Evolutionary conservation across 2,888 invertebrate genomes (phyloP), one percentile per base, ranked within the genome.

Genomic region (Neuroscelio doddi): DNA sequence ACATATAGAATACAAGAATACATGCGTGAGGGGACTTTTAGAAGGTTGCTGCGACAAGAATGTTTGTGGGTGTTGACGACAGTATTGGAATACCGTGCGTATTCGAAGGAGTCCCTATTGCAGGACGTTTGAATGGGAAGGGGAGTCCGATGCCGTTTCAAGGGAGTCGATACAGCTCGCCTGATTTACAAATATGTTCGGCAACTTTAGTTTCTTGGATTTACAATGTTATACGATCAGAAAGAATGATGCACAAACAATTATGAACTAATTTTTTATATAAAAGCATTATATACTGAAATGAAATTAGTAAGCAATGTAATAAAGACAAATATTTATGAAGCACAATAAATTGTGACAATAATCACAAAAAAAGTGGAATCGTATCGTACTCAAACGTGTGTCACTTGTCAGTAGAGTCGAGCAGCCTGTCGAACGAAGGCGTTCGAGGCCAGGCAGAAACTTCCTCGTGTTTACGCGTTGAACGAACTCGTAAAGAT

Each of bases 401-500:
- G 53, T 66, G 66, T 66, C 66, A 57, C 59, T 57, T 65, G 41
- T 45, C 53, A 57, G 50, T 7, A 55, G 52, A 64, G 50, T 53
- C 32, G 59, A 56, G 42, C 44, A 65, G 56, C 59, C 56, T 59
- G 47, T 52, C 65, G 59, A 59, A 61, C 56, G 57, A 21, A 58
- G 50, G 57, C 58, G 55, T 53, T 66, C 66, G 66, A 66, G 62
- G 57, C 66, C 63, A 51, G 38, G 63, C 61, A 65, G 56, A 61
- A n/a, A 56, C 65, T 59, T 67, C 59, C 58, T 55, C 57, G 62
- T 52, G 49, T 68, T 61, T 59, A 59, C 58, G 55, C 58, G 62
- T 63, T 67, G 71, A 74, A 73, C 65, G 72, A 72, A 68, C 61
- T 59, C 68, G 57, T 62, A 77, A 77, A 78, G 82, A 82, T 81